Evolutionary conservation across 1,140 invertebrate species (phyloP).

Genomic region (Acromyrmex echinatior): DNA sequence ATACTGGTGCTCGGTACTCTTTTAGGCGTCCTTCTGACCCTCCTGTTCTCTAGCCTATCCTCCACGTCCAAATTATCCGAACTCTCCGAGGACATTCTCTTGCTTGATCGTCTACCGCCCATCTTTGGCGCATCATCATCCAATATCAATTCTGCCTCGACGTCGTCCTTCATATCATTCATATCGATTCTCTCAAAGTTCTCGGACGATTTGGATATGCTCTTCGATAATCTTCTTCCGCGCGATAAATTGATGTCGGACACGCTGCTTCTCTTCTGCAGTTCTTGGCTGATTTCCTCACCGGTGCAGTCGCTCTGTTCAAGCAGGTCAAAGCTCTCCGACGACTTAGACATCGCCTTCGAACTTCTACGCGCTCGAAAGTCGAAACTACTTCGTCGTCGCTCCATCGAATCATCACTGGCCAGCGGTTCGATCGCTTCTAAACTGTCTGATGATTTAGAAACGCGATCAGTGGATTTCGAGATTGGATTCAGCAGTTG

Average conservation of each 20-base stretch:
- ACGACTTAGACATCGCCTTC: slow-evolving; percentile 83
- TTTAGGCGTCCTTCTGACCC: slow-evolving; percentile 75
- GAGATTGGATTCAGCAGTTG: slow-evolving; percentile 75
- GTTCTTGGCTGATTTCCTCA: slow-evolving; percentile 66
- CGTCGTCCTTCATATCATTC: slow-evolving; percentile 58
- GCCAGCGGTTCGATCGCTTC: slow-evolving; percentile 77
- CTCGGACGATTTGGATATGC: slow-evolving; percentile 79
- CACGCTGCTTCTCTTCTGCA: slow-evolving; percentile 81
- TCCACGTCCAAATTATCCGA: slow-evolving; percentile 83
- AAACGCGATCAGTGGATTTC: slow-evolving; percentile 79
- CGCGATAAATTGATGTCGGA: slow-evolving; percentile 83
- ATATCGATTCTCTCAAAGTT: slow-evolving; percentile 81
- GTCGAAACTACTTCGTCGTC: slow-evolving; percentile 81
- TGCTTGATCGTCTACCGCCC: slow-evolving; percentile 60
- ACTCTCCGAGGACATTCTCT: slow-evolving; percentile 81
- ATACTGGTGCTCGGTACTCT: slow-evolving; percentile 79
- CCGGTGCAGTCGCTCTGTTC: slow-evolving; percentile 58
- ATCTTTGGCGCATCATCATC: slow-evolving; percentile 51
- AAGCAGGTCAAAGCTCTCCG: slow-evolving; percentile 82
- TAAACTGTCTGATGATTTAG: slow-evolving; percentile 83
- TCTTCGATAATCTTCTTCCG: slow-evolving; percentile 68
- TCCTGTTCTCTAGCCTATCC: slow-evolving; percentile 78
- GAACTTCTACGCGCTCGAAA: slow-evolving; percentile 70
- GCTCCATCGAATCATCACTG: slow-evolving; percentile 82
- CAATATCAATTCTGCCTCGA: slow-evolving; percentile 2